These are phyloP conservation scores for Glyphotaelius pellucidus DNA, from an alignment of 2,888 invertebrate genomes.

Conservation along the genomic window DNA sequence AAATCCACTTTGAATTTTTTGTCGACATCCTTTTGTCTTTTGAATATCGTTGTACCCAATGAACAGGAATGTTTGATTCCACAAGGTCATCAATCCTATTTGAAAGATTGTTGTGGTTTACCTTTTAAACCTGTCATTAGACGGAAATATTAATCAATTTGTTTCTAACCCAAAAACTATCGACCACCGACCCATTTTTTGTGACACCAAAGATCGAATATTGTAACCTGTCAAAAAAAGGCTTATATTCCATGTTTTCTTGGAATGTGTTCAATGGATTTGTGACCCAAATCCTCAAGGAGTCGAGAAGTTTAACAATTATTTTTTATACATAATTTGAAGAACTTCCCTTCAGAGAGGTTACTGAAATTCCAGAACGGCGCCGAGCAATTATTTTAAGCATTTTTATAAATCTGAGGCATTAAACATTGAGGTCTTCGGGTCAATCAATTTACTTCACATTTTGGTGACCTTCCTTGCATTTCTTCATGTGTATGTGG, in stretches of 20 bases:
- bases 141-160: neutral
- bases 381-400: neutral
- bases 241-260: neutral
- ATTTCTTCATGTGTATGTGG: too few relatives aligned
- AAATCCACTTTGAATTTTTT: conserved; percentile 5
- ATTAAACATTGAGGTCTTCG: neutral
- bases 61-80: neutral
- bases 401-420: neutral
- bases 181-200: neutral
- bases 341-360: neutral
- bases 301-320: neutral
- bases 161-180: neutral
- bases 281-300: neutral
- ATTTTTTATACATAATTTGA: neutral
- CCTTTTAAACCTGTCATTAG: neutral
- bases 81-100: conserved; percentile 9
- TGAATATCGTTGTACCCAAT: neutral
- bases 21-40: conserved; percentile 21
- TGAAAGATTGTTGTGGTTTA: neutral
- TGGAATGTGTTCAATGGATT: neutral
- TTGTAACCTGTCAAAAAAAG: neutral
- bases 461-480: neutral
- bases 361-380: neutral
- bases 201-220: neutral
- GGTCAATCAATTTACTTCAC: neutral